A percentile compares a stretch with the other conserved stretches of the same genome.
Conservation (phyloP, 2,888 invertebrate species). For the Protodeltote pygarga region DNA sequence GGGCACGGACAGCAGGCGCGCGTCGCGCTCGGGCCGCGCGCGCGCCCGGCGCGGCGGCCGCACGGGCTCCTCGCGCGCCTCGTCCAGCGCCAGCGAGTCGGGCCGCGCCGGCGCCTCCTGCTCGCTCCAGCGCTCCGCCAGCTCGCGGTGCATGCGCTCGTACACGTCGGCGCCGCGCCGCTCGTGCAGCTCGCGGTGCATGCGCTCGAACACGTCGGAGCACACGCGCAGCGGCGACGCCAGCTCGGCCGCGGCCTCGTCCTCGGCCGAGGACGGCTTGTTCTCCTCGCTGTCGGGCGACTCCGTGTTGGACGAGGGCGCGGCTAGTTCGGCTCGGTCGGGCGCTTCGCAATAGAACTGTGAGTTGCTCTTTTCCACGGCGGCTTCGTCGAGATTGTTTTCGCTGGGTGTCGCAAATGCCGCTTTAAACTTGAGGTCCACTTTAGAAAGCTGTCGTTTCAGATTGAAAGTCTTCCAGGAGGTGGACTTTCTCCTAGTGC, state of each 20-base stretch:
- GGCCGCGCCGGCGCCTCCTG: conserved; percentile 66
- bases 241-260: conserved; percentile 48
- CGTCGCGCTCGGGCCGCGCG: conserved; percentile 82
- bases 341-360: conserved; percentile 74
- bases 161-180: conserved; percentile 69
- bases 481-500: conserved; percentile 88
- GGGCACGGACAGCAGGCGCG: conserved; percentile 91
- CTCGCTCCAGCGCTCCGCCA: conserved; percentile 76
- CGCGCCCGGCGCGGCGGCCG: conserved; percentile 76
- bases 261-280: conserved; percentile 46
- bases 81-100: conserved; percentile 82
- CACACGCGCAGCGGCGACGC: conserved; percentile 72
- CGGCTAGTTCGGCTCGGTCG: conserved; percentile 30
- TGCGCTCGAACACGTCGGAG: conserved; percentile 76
- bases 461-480: conserved; percentile 93
- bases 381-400: conserved; percentile 67
- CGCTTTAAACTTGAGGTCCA: conserved; percentile 91
- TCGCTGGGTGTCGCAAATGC: conserved; percentile 85
- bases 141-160: conserved; percentile 79
- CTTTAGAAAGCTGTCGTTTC: conserved; percentile 93
- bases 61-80: conserved; percentile 57
- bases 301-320: conserved; percentile 43
- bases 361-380: conserved; percentile 66
- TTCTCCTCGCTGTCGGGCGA: conserved; percentile 53
- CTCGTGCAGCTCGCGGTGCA: conserved; percentile 76